Evolutionary conservation across 2,797 vertebrate genomes (phyloP), one percentile per base, ranked within the genome.

Genomic region (Pteropus rufus): DNA sequence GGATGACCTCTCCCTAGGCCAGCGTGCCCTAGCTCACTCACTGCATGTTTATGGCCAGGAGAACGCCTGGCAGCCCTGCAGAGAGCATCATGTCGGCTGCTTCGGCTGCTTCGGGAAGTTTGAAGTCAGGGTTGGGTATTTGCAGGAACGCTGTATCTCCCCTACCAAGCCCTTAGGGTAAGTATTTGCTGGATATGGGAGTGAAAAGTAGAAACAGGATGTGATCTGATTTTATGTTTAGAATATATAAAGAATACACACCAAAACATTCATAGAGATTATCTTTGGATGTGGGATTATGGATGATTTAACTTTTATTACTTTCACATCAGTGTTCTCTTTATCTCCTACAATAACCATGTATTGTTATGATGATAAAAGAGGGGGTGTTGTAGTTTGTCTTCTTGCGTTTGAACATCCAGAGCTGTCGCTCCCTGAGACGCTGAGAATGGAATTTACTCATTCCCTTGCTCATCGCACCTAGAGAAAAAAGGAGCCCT

Each of bases 151-250:
- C 46, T 8, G n/a, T n/a, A 12, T 76, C 29, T 92, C 21, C 69
- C 16, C 29, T 82, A 31, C 29, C 26, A 49, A 88, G 31, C 34
- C 44, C 36, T 5, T 19, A 52, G 39, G n/a, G 19, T 46, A 72
- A 69, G 62, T 44, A 73, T 77, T 54, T 95, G 60, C 14, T 83
- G 39, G 7, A 19, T n/a, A 46, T 56, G 26, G 64, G 56, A 77
- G 52, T 81, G 26, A 91, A 86, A 80, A 85, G 3, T n/a, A 73
- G 23, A 85, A 92, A 58, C 29, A 65, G 31, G 10, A 36, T 15
- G 19, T 75, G 14, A 67, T 56, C 36, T 75, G 75, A 75, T 39
- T 91, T 62, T 41, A 87, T 75, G 29, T 67, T 87, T 75, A 87
- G 75, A 67, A 64, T 65, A 56, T 19, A 34, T 44, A 23, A 69